Evolutionary conservation across 2,113 vertebrate species (phyloP).

Genomic region (Mustela nigripes): DNA sequence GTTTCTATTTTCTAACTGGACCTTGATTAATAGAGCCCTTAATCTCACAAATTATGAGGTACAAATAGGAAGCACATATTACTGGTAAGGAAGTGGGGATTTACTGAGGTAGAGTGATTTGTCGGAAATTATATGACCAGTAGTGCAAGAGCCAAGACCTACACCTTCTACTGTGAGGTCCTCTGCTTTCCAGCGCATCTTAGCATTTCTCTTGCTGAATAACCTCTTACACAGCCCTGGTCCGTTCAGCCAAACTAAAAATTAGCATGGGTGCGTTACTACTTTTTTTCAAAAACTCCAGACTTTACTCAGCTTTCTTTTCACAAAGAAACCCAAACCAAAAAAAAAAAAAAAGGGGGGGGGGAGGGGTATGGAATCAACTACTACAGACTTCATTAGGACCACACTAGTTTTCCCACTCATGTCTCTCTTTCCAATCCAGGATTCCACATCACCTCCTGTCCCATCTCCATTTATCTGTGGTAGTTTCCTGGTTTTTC

Average conservation of each 20-base stretch:
- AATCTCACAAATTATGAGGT: not conserved
- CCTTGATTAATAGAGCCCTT: not conserved
- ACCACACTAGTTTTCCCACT: not conserved
- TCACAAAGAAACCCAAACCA: not conserved
- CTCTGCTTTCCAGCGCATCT: not conserved
- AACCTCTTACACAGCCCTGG: not conserved
- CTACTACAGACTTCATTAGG: not conserved
- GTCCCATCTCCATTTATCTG: not conserved
- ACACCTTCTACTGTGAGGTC: not conserved
- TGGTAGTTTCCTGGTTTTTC: not conserved
- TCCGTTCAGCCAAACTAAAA: not conserved
- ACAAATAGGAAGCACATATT: not conserved
- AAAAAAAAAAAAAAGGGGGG: not conserved
- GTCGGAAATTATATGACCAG: not conserved
- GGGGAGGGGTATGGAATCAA: no score
- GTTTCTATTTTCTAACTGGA: not conserved
- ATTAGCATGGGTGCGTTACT: not conserved
- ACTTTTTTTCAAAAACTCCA: not conserved
- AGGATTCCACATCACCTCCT: not conserved
- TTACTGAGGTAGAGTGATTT: no score
- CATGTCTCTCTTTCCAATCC: not conserved
- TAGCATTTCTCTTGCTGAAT: not conserved
- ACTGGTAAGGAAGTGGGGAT: not conserved
- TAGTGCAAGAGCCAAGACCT: not conserved
- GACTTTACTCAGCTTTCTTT: not conserved